Conservation (phyloP, 1,140 invertebrate genomes). For the Procambarus clarkii region DNA sequence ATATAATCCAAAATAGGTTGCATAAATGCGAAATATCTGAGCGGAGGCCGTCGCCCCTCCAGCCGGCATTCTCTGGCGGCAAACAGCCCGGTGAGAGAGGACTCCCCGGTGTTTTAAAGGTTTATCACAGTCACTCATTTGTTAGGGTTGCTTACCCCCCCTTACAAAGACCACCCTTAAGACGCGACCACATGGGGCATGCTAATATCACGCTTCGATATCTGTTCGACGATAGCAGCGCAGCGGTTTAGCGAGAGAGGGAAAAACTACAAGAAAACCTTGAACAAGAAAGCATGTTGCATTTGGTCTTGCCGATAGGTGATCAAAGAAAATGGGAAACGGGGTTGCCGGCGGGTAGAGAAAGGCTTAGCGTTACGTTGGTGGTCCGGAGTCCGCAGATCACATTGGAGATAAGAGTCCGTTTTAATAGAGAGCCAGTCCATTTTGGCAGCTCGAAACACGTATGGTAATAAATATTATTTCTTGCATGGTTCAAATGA, state of each 20-base stretch:
- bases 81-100: constrained; percentile 33
- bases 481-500: constrained; percentile 66
- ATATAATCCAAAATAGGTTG: constrained; percentile 50
- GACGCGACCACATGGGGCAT: constrained; percentile 37
- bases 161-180: constrained; percentile 20
- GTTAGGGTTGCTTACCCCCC: constrained; percentile 44
- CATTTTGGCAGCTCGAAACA: constrained; percentile 41
- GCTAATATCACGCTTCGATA: constrained; percentile 59
- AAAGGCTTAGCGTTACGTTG: constrained; percentile 5
- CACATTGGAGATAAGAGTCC: constrained; percentile 25
- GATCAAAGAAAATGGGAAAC: constrained; percentile 41
- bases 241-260: background rate
- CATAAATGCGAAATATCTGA: constrained; percentile 43
- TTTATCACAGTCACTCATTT: constrained; percentile 58
- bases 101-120: constrained; percentile 45
- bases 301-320: background rate
- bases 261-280: background rate
- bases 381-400: constrained; percentile 49
- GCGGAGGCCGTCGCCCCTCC: background rate
- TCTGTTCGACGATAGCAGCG: background rate
- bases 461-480: constrained; percentile 67
- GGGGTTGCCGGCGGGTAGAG: constrained; percentile 11
- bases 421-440: constrained; percentile 35
- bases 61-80: constrained; percentile 36
- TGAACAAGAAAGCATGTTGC: background rate